Percentiles rank a stretch among this genome's conserved stretches.
phyloP scores from a whole-genome alignment of 1,140 invertebrate species.

The Danaus plexippus region DNA sequence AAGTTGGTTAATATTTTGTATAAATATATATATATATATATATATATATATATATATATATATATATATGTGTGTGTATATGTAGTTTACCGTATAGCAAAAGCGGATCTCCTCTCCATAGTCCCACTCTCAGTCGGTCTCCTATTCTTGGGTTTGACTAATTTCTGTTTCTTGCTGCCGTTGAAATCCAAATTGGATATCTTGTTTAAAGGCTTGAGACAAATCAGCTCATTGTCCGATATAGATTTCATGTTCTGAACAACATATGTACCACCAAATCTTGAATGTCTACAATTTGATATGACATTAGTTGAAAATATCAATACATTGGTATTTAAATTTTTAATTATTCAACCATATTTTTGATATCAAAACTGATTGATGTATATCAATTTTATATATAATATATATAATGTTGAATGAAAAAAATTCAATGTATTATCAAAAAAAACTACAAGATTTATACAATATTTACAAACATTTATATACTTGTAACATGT shows the following conservation, averaged over 20 bases:
- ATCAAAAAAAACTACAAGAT: no score
- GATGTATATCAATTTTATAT: no score
- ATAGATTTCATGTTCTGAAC: conserved; percentile 95
- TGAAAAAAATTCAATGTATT: no score
- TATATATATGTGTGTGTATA: no score
- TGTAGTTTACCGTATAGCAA: conserved; percentile 48
- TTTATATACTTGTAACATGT: no score
- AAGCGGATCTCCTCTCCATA: conserved; percentile 57
- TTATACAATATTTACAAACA: no score
- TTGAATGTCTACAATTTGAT: conserved; percentile 79
- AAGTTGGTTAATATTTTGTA: no score
- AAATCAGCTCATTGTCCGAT: conserved; percentile 91
- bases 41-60: no score
- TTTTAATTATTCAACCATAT: not conserved
- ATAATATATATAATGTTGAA: no score
- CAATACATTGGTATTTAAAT: not conserved
- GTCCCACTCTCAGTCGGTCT: conserved; percentile 53
- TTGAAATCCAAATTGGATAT: conserved; percentile 84
- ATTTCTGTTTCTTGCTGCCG: conserved; percentile 77
- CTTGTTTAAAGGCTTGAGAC: conserved; percentile 86
- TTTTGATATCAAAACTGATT: not conserved
- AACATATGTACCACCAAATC: conserved; percentile 93
- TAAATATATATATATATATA: no score
- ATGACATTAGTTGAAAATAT: not conserved
- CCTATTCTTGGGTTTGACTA: conserved; percentile 56